Percentiles rank a stretch among this genome's conserved stretches.
Conservation (phyloP, 1,140 invertebrate genomes). For the Nomia melanderi region DNA sequence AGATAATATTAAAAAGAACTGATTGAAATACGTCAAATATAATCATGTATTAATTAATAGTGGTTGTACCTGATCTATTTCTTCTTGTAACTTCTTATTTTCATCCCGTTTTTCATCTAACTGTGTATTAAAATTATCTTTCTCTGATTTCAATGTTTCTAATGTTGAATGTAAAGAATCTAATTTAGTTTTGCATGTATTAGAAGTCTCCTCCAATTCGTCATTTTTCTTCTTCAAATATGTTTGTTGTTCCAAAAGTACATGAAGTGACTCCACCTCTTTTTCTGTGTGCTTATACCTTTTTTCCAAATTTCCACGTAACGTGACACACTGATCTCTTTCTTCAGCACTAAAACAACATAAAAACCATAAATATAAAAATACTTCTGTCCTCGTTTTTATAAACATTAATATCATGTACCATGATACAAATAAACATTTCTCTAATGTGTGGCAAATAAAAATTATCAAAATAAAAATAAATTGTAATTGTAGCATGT, state of each 20-base stretch:
- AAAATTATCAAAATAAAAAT: conserved; percentile 1
- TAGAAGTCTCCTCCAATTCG: conserved; percentile 67
- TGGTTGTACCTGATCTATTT: conserved; percentile 69
- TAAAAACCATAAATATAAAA: conserved; percentile 15
- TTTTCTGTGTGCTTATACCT: conserved; percentile 68
- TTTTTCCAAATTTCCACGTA: conserved; percentile 64
- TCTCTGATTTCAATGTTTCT: conserved; percentile 75
- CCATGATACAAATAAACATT: not conserved
- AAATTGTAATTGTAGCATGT: not conserved
- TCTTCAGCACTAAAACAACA: conserved; percentile 73
- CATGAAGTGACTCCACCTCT: conserved; percentile 68
- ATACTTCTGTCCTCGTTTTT: too few relatives aligned
- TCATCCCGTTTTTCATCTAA: conserved; percentile 71
- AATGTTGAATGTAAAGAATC: conserved; percentile 76
- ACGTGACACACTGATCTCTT: conserved; percentile 76
- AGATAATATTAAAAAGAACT: not conserved
- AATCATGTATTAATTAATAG: not conserved
- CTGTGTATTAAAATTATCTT: conserved; percentile 69
- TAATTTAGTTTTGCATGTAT: conserved; percentile 75
- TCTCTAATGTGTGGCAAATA: not conserved
- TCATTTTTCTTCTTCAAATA: conserved; percentile 68
- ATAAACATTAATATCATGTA: conserved; percentile 3
- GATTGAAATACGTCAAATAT: not conserved
- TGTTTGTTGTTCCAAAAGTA: conserved; percentile 70
- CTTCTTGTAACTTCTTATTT: conserved; percentile 72